Conservation (phyloP, 2,888 invertebrate species). For the Sphaerophoria taeniata region DNA sequence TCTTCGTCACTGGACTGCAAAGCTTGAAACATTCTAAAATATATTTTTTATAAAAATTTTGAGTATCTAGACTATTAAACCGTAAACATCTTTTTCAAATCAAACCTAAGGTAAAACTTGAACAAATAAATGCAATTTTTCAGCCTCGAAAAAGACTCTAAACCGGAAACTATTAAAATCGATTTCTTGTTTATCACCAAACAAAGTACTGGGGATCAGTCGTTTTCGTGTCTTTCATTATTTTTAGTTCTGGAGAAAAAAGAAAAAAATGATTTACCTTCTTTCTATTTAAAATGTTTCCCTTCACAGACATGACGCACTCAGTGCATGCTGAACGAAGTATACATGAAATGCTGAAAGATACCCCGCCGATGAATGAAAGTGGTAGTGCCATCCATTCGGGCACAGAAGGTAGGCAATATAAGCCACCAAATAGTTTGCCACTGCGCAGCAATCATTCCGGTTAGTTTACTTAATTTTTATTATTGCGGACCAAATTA, state of each 20-base stretch:
- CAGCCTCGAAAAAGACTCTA: not conserved
- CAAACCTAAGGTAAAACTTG: conserved; percentile 48
- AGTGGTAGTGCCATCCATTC: conserved; percentile 90
- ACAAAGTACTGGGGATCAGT: conserved; percentile 57
- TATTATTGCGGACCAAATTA: conserved; percentile 20
- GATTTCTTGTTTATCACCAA: conserved; percentile 71
- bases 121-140: not conserved
- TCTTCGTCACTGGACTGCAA: conserved; percentile 54
- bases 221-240: conserved; percentile 24
- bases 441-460: conserved; percentile 89
- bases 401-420: conserved; percentile 88
- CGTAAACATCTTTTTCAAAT: conserved; percentile 31
- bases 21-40: conserved; percentile 57
- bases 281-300: conserved; percentile 42
- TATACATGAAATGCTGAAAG: conserved; percentile 94
- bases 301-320: conserved; percentile 77
- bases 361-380: conserved; percentile 90
- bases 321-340: conserved; percentile 80
- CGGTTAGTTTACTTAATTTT: conserved; percentile 81
- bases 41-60: conserved; percentile 58
- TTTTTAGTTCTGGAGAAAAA: conserved; percentile 1
- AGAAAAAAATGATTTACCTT: not conserved
- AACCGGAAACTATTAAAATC: conserved; percentile 68
- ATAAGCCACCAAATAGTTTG: conserved; percentile 87
- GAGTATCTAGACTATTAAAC: conserved; percentile 37